These are phyloP conservation scores for Odontomachus brunneus DNA, from an alignment of 1,140 invertebrate genomes.

Conservation along the genomic window DNA sequence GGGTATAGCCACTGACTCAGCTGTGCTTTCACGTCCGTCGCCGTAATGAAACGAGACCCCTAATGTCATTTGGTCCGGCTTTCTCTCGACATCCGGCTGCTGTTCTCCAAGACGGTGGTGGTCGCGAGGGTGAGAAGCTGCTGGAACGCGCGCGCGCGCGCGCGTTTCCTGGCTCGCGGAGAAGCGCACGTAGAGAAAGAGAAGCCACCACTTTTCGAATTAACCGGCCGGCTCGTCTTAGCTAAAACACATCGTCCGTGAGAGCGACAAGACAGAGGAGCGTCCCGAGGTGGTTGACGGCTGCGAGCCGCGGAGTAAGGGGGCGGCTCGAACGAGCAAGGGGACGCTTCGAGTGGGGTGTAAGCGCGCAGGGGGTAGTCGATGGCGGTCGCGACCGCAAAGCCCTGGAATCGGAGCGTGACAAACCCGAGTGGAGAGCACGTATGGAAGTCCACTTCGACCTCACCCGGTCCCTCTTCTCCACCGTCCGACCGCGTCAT, in stretches of 20 bases:
- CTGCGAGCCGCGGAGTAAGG: background rate
- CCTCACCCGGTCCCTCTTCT: background rate
- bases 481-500: conserved; percentile 19
- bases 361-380: conserved; percentile 36
- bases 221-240: conserved; percentile 66
- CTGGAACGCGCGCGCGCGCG: conserved; percentile 28
- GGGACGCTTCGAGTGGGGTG: background rate
- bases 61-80: conserved; percentile 72
- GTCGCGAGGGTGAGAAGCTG: background rate
- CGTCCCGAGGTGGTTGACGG: conserved; percentile 22
- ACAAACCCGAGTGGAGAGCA: conserved; percentile 67
- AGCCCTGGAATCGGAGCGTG: conserved; percentile 67
- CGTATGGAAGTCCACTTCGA: conserved; percentile 60
- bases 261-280: conserved; percentile 11
- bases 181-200: conserved; percentile 37
- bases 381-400: conserved; percentile 68
- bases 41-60: conserved; percentile 72
- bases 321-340: conserved; percentile 4
- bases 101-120: conserved; percentile 62
- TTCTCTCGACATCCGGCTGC: conserved; percentile 58
- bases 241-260: conserved; percentile 61
- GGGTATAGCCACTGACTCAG: conserved; percentile 72
- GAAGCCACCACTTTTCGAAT: conserved; percentile 70
- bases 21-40: conserved; percentile 72
- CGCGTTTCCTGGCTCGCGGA: no score